Evolutionary conservation across 2,113 vertebrate genomes (phyloP), one percentile per base, ranked within the genome.

Genomic region (Illadopsis cleaveri): DNA sequence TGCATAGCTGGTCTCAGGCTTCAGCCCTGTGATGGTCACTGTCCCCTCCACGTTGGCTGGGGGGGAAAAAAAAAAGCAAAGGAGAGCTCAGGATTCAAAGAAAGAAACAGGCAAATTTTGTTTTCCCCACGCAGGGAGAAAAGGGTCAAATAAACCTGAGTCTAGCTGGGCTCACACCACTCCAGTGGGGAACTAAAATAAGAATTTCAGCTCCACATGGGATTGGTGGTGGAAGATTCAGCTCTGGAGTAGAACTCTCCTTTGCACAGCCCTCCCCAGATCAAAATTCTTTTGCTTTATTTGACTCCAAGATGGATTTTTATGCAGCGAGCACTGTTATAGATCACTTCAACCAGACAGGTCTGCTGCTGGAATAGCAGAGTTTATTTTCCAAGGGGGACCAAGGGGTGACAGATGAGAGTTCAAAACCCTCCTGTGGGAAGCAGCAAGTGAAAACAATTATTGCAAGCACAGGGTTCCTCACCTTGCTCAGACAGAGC

Each of bases 21-120:
- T 99, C 95, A 99, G 98, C 92, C 98, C 98, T 14, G 97, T 98
- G 94, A 99, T 98, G 10, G 98, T 99, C 96, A 99, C 97, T 19
- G 97, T 84, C 24, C 97, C 97, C 66, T 98, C 98, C 94, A 86
- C 62, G 45, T 89, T 98, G 66, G 98, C 98, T 98, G 94, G 73
- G 10, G 22, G 21, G 18, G 25, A 3, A 17, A 13, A 15, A 45
- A 42, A 64, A 78, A n/a, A 33, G 24, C 28, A 81, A 44, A 88
- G 44, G 15, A 30, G 82, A 54, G 53, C 30, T 88, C 37, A 93
- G 80, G 50, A 12, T 1, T 44, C 27, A 1, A 50, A 27, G 21
- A 27, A 57, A 44, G 4, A 17, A 66, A 58, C 3, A 45, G 68
- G n/a, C 5, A 58, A 83, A 24, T 1, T 48, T 44, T 35, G 3